Conservation (phyloP, 2,797 vertebrate genomes). For the Rallus crepitans region DNA sequence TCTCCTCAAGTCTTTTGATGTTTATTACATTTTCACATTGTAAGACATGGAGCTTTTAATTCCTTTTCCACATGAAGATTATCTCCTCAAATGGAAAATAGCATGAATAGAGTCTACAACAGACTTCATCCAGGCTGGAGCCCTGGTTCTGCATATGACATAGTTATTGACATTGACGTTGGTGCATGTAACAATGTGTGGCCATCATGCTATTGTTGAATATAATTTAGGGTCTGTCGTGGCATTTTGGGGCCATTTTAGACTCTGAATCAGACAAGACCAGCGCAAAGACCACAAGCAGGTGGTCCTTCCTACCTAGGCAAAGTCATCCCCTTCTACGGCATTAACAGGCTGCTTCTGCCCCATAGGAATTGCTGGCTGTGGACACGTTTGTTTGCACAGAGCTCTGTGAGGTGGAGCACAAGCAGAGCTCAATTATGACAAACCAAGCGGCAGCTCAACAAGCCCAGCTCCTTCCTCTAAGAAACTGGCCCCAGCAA, state of each 20-base stretch:
- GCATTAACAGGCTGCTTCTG: neutral
- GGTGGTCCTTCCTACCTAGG: neutral
- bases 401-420: neutral
- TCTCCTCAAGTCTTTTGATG: neutral
- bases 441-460: neutral
- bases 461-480: neutral
- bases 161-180: neutral
- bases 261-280: neutral
- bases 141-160: neutral
- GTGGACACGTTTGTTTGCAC: neutral
- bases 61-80: constrained; percentile 1
- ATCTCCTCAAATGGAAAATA: neutral
- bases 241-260: neutral
- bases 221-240: neutral
- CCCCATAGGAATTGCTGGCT: neutral
- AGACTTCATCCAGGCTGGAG: neutral
- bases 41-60: neutral
- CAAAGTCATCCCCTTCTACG: neutral
- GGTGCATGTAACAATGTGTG: neutral
- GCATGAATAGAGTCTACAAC: neutral
- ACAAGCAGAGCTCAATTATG: neutral
- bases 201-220: neutral
- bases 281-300: neutral
- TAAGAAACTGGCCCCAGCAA: neutral
- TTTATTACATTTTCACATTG: neutral